These are phyloP conservation scores for Eumacrocentrus americanus DNA, from an alignment of 2,888 invertebrate genomes.

Conservation along the genomic window DNA sequence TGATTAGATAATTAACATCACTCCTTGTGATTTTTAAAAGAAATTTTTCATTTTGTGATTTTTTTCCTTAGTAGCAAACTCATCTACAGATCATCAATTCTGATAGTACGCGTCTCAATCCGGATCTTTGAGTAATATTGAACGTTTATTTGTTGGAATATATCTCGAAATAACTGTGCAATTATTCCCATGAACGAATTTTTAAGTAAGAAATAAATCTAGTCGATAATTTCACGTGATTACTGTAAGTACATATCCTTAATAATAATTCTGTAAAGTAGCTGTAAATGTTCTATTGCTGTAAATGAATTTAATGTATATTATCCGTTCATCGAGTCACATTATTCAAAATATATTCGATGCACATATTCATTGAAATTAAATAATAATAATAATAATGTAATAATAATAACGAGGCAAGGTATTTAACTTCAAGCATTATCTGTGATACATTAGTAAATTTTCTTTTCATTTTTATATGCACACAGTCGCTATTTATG, in stretches of 20 bases:
- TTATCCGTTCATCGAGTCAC: constrained; percentile 8
- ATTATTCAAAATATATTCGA: constrained; percentile 33
- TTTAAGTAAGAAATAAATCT: constrained; percentile 13
- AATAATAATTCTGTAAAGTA: constrained; percentile 35
- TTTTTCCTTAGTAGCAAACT: no score
- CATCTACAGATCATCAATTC: no score
- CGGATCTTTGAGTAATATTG: neutral
- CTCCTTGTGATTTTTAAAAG: no score
- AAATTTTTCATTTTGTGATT: no score
- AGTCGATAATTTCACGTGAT: constrained; percentile 34
- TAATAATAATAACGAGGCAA: constrained; percentile 3
- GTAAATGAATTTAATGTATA: constrained; percentile 42
- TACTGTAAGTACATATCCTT: constrained; percentile 35
- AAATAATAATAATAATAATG: neutral
- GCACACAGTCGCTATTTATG: neutral
- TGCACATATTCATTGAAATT: constrained; percentile 9
- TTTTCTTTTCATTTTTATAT: neutral
- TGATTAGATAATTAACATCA: no score
- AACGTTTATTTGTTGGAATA: neutral
- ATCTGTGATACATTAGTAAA: constrained; percentile 17
- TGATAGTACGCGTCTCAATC: no score
- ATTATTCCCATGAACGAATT: constrained; percentile 8
- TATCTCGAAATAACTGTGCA: neutral
- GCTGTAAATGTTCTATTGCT: constrained; percentile 39
- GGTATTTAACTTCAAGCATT: constrained; percentile 15